A percentile compares a stretch with the other conserved stretches of the same genome.
Evolutionary conservation across 2,888 invertebrate species (phyloP).

Genomic region (Tiliacea citrago): DNA sequence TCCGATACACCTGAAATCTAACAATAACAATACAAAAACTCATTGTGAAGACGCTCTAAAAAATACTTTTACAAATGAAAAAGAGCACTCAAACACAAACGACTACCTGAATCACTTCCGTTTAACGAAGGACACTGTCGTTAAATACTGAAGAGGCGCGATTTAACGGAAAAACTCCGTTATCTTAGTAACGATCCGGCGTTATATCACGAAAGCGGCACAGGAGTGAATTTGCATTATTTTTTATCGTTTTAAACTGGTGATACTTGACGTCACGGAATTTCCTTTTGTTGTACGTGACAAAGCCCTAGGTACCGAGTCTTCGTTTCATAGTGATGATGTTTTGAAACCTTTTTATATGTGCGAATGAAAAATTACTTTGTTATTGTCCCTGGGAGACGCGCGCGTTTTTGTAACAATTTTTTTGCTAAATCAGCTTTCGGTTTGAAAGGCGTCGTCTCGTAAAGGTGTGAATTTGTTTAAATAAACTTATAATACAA

Average conservation of each 20-base stretch:
- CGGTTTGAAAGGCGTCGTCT: constrained; percentile 34
- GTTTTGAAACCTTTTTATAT: constrained; percentile 76
- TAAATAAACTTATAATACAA: too few species aligned
- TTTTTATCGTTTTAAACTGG: constrained; percentile 83
- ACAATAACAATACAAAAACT: constrained; percentile 81
- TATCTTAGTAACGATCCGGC: constrained; percentile 86
- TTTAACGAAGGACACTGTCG: constrained; percentile 84
- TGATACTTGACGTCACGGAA: constrained; percentile 81
- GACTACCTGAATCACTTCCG: constrained; percentile 87
- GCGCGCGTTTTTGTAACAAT: constrained; percentile 55
- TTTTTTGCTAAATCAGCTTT: constrained; percentile 63
- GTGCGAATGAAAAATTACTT: constrained; percentile 83
- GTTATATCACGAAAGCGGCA: constrained; percentile 77
- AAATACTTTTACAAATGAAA: constrained; percentile 83
- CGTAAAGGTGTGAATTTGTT: constrained; percentile 17
- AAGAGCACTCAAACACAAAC: constrained; percentile 82
- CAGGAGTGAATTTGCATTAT: constrained; percentile 87
- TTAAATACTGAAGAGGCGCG: constrained; percentile 82
- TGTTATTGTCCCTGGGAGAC: constrained; percentile 73
- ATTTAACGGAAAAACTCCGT: constrained; percentile 87
- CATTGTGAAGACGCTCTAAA: constrained; percentile 74
- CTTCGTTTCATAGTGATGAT: constrained; percentile 78
- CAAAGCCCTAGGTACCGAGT: constrained; percentile 78
- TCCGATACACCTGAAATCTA: constrained; percentile 54
- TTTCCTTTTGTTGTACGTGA: constrained; percentile 79